Evolutionary conservation across 2,113 vertebrate genomes (phyloP).

Genomic region (Brachyhypopomus occidentalis): DNA sequence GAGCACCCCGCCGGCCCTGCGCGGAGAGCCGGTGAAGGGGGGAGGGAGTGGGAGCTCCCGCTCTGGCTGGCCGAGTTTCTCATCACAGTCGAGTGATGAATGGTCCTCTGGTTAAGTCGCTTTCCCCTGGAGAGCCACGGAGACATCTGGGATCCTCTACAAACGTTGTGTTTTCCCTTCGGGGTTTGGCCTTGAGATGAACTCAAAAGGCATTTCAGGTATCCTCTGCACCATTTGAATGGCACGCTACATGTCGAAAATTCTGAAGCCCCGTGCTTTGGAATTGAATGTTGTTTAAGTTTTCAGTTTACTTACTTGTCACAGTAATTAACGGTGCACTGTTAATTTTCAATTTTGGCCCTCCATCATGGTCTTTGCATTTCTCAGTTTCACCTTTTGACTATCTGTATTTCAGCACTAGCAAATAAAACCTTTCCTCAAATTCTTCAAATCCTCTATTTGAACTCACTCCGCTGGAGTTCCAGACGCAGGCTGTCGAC

Average conservation of each 20-base stretch:
- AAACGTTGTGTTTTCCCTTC: background rate
- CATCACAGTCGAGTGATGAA: conserved; percentile 28
- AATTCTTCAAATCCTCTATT: background rate
- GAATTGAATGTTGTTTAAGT: too few relatives aligned
- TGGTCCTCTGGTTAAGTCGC: conserved; percentile 23
- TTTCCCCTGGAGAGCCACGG: background rate
- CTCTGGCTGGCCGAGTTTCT: conserved; percentile 19
- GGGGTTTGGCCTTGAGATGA: background rate
- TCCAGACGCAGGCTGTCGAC: background rate
- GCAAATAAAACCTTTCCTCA: background rate
- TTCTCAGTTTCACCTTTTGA: too few relatives aligned
- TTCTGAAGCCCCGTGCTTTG: background rate
- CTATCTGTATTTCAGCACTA: too few relatives aligned
- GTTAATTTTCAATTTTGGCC: too few relatives aligned
- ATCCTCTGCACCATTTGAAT: background rate
- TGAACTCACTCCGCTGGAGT: background rate
- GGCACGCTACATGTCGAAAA: background rate
- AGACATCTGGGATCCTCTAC: background rate
- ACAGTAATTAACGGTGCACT: too few relatives aligned
- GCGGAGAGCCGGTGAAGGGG: background rate
- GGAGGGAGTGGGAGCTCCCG: background rate
- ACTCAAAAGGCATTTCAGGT: background rate
- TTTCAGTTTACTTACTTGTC: too few relatives aligned
- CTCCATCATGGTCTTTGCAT: too few relatives aligned
- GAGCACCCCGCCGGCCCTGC: background rate